Evolutionary conservation across 2,888 invertebrate genomes (phyloP).

Genomic region (Tipula confusa): DNA sequence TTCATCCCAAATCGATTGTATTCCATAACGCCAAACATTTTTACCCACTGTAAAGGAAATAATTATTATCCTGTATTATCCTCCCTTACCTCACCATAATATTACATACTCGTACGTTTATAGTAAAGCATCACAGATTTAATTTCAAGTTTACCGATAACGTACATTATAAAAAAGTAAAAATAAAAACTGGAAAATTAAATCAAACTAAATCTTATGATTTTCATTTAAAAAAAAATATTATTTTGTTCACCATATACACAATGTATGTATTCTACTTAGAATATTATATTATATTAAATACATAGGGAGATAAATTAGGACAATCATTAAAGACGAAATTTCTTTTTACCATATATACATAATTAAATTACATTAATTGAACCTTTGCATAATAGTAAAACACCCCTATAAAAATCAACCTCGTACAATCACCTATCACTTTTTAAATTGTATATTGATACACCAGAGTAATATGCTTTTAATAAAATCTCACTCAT

Average conservation of each 20-base stretch:
- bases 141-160: slow-evolving; percentile 25
- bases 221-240: neutral
- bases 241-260: neutral
- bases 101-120: neutral
- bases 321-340: neutral
- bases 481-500: too few species aligned
- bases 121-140: neutral
- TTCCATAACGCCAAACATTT: neutral
- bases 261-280: neutral
- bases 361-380: neutral
- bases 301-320: neutral
- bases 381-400: neutral
- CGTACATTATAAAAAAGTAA: neutral
- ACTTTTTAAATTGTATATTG: too few species aligned
- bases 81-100: neutral
- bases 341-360: neutral
- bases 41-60: neutral
- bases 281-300: too few species aligned
- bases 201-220: slow-evolving; percentile 12
- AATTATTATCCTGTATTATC: neutral
- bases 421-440: too few species aligned
- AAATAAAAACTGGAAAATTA: neutral
- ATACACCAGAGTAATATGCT: too few species aligned
- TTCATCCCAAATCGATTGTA: neutral
- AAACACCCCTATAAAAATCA: too few species aligned